phyloP scores from a whole-genome alignment of 2,113 vertebrate genomes.

The Oreochromis spilurus region DNA sequence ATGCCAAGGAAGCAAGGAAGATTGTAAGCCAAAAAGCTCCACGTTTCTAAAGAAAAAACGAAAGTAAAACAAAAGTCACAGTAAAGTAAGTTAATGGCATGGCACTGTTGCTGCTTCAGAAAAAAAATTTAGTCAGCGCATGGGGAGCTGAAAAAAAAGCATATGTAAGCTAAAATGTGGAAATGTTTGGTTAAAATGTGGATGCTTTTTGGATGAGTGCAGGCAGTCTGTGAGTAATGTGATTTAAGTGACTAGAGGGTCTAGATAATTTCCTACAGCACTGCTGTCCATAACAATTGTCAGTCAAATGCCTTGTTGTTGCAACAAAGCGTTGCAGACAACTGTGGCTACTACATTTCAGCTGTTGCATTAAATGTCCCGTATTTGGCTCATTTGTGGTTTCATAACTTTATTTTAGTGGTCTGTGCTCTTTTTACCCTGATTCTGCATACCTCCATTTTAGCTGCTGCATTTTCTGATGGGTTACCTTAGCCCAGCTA shows the following conservation, averaged over 20 bases:
- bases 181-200: not conserved
- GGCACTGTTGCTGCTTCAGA: accelerated
- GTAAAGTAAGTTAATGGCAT: not conserved
- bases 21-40: not conserved
- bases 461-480: not conserved
- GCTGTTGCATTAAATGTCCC: accelerated
- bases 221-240: not conserved
- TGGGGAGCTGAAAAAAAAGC: not conserved
- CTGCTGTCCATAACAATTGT: not conserved
- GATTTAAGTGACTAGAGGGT: not conserved
- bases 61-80: not conserved
- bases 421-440: not conserved
- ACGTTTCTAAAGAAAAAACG: not conserved
- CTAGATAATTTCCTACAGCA: not conserved
- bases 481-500: accelerated
- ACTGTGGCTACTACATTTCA: not conserved
- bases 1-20: not conserved
- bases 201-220: not conserved
- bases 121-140: accelerated
- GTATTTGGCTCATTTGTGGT: not conserved
- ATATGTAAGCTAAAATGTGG: not conserved
- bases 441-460: not conserved
- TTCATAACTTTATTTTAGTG: not conserved
- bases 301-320: not conserved
- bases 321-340: accelerated